These are phyloP conservation scores for Papilio protenor DNA, from an alignment of 2,888 invertebrate genomes.

Conservation along the genomic window DNA sequence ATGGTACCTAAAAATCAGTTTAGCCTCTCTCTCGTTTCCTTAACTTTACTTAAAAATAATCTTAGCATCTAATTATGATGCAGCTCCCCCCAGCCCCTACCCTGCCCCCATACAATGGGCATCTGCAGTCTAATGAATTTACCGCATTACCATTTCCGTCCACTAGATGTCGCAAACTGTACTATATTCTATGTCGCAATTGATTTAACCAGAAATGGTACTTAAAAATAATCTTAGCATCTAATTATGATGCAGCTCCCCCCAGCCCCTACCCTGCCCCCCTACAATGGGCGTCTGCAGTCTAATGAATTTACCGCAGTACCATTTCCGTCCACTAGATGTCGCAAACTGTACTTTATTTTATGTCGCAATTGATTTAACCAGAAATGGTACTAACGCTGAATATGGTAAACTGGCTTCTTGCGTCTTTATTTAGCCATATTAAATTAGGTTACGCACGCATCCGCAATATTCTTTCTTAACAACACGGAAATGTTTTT, in stretches of 20 bases:
- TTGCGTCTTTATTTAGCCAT: not conserved
- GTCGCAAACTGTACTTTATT: conserved; percentile 35
- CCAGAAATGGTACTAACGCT: not conserved
- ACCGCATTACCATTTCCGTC: conserved; percentile 22
- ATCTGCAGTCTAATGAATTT: conserved; percentile 1
- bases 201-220: conserved; percentile 14
- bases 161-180: conserved; percentile 30
- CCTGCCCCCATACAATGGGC: not conserved
- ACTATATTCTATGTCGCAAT: conserved; percentile 20
- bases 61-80: too few relatives aligned
- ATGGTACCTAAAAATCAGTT: not conserved
- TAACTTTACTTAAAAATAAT: not conserved
- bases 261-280: too few relatives aligned
- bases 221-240: too few relatives aligned
- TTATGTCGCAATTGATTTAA: conserved; percentile 19
- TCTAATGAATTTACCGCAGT: conserved; percentile 11
- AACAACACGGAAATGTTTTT: too few relatives aligned
- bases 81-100: too few relatives aligned
- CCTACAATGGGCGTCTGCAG: not conserved
- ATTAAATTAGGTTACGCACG: not conserved
- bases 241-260: too few relatives aligned
- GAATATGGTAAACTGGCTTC: not conserved
- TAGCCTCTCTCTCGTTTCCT: not conserved
- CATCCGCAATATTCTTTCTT: not conserved
- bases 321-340: conserved; percentile 21